A percentile compares a stretch with the other conserved stretches of the same genome.
These are phyloP conservation scores for Dendrophyllia cribrosa DNA, from an alignment of 64 coral and sea anemone species.

Conservation along the genomic window DNA sequence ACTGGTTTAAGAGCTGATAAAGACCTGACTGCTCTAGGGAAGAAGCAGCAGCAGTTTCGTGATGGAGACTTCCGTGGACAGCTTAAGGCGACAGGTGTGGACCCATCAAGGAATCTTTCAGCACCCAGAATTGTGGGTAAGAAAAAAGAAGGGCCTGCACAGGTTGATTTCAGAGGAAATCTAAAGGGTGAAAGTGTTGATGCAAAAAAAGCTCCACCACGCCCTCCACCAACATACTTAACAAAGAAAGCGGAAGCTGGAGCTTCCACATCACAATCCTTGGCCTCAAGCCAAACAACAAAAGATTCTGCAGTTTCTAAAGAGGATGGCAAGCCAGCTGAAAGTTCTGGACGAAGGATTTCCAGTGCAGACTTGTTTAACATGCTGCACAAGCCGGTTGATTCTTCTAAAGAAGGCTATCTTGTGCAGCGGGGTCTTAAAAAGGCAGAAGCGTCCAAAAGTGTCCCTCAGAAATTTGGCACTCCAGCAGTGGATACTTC, in stretches of 20 bases:
- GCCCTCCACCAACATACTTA: slow-evolving; percentile 34
- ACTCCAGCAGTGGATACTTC: neutral
- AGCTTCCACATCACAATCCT: neutral
- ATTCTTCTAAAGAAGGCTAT: slow-evolving; percentile 18
- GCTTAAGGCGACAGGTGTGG: slow-evolving; percentile 7
- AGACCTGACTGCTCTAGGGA: slow-evolving; percentile 32
- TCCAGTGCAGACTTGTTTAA: slow-evolving; percentile 42
- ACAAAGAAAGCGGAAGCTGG: neutral
- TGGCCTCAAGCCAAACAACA: neutral
- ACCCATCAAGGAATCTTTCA: slow-evolving; percentile 29
- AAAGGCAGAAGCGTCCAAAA: slow-evolving; percentile 29
- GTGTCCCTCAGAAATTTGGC: neutral
- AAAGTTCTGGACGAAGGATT: slow-evolving; percentile 9
- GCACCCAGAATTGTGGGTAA: neutral
- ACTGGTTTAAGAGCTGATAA: slow-evolving; percentile 44
- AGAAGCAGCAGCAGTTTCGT: neutral
- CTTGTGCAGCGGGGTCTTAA: slow-evolving; percentile 40
- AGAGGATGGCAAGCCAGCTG: neutral
- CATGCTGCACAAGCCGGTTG: slow-evolving; percentile 30
- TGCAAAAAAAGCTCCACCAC: neutral
- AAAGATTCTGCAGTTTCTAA: neutral
- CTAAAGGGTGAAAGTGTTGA: neutral
- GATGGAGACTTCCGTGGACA: slow-evolving; percentile 21
- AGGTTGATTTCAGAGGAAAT: slow-evolving; percentile 58
- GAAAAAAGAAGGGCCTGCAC: slow-evolving; percentile 15